Conservation (phyloP, 2,888 invertebrate species). For the Agonopterix alstromeriana region DNA sequence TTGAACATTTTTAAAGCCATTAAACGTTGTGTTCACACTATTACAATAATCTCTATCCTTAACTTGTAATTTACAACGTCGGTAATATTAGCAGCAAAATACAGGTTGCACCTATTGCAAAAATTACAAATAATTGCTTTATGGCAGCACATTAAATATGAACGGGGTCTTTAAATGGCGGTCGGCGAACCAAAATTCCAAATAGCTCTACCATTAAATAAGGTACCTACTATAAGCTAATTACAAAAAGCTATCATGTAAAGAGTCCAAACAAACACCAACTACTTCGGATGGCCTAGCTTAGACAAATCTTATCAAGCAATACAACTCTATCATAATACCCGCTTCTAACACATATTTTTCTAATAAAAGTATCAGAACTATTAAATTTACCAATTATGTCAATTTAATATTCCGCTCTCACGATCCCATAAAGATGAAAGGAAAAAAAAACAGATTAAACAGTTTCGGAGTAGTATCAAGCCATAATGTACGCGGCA, state of each 20-base stretch:
- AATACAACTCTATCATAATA: too few relatives aligned
- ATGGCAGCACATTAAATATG: neutral
- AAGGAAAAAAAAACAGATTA: slow-evolving; percentile 32
- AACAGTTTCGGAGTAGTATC: slow-evolving; percentile 33
- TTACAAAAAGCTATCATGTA: neutral
- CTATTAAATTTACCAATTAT: neutral
- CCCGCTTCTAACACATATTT: too few relatives aligned
- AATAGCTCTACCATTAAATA: neutral
- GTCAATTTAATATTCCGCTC: slow-evolving; percentile 18
- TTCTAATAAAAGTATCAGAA: too few relatives aligned
- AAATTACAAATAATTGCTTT: neutral
- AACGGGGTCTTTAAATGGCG: neutral
- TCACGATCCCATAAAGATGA: slow-evolving; percentile 31
- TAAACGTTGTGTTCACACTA: neutral
- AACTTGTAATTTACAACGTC: neutral
- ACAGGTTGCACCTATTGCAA: neutral
- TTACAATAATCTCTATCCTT: neutral
- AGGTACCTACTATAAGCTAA: neutral
- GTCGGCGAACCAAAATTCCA: neutral
- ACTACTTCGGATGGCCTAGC: too few relatives aligned
- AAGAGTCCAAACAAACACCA: too few relatives aligned
- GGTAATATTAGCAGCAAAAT: neutral
- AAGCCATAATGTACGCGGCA: slow-evolving; percentile 52
- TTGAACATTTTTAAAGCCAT: neutral
- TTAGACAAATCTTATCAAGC: too few relatives aligned